Conservation (phyloP, 2,113 vertebrate species). For the Archilochus colubris region DNA sequence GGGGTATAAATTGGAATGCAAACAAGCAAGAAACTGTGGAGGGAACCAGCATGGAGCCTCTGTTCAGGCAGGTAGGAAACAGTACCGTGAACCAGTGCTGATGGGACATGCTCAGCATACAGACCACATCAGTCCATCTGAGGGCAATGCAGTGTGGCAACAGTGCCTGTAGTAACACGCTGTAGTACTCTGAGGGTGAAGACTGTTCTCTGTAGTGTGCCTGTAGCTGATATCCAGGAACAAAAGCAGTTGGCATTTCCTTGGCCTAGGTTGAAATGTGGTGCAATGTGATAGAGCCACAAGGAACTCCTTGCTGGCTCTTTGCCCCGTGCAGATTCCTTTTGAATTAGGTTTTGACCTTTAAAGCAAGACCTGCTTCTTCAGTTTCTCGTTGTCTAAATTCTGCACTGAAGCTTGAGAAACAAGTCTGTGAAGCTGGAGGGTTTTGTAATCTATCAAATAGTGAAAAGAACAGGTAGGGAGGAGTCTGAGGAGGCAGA, state of each 20-base stretch:
- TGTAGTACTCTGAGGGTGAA: background rate
- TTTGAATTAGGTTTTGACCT: conserved; percentile 43
- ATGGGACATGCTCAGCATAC: rapidly evolving
- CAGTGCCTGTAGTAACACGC: background rate
- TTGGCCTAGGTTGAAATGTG: background rate
- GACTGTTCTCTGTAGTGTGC: background rate
- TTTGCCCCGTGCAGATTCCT: conserved; percentile 25
- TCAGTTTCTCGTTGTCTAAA: conserved; percentile 24
- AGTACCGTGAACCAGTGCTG: background rate
- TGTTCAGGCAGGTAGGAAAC: background rate
- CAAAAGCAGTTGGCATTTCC: background rate
- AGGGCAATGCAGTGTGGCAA: background rate
- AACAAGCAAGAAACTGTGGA: background rate
- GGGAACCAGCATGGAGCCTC: background rate
- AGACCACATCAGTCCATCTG: background rate
- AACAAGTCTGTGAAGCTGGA: conserved; percentile 6
- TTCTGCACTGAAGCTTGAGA: background rate
- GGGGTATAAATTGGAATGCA: background rate
- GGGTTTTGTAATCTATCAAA: background rate
- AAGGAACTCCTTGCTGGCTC: conserved; percentile 40
- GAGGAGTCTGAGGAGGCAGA: background rate
- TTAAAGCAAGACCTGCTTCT: conserved; percentile 27
- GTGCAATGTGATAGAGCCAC: background rate
- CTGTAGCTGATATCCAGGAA: conserved; percentile 5
- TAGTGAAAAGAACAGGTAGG: background rate